phyloP scores from a whole-genome alignment of 2,113 vertebrate genomes.

The Grus americana region DNA sequence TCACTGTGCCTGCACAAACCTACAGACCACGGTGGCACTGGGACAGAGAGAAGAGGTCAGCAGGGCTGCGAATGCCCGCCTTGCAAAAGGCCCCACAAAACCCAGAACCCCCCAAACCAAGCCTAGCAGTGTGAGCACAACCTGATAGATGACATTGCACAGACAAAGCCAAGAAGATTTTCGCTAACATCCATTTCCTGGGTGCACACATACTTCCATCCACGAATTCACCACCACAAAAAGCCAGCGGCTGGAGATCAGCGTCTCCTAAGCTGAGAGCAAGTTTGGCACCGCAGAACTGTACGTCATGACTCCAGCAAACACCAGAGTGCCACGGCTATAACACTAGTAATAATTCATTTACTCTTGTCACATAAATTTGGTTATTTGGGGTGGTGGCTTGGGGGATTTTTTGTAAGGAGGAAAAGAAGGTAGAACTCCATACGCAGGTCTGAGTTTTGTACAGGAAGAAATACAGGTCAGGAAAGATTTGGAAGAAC shows the following conservation, averaged over 20 bases:
- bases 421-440: not conserved
- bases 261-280: rapidly evolving
- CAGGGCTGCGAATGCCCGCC: not conserved
- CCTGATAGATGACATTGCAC: not conserved
- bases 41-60: not conserved
- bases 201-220: rapidly evolving
- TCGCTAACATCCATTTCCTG: too few relatives aligned
- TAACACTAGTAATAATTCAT: rapidly evolving
- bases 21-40: not conserved
- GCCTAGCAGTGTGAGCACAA: not conserved
- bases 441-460: not conserved
- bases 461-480: not conserved
- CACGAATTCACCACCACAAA: not conserved
- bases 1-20: not conserved
- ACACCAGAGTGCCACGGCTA: rapidly evolving
- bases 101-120: not conserved
- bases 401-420: not conserved
- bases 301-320: not conserved
- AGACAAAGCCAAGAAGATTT: not conserved
- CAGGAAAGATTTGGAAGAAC: not conserved
- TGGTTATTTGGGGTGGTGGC: rapidly evolving
- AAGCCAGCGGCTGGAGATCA: not conserved
- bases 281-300: too few relatives aligned
- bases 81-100: not conserved
- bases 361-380: rapidly evolving